Base-by-base conservation (phyloP, 1,140 invertebrate species). In the Lethrus apterus region DNA sequence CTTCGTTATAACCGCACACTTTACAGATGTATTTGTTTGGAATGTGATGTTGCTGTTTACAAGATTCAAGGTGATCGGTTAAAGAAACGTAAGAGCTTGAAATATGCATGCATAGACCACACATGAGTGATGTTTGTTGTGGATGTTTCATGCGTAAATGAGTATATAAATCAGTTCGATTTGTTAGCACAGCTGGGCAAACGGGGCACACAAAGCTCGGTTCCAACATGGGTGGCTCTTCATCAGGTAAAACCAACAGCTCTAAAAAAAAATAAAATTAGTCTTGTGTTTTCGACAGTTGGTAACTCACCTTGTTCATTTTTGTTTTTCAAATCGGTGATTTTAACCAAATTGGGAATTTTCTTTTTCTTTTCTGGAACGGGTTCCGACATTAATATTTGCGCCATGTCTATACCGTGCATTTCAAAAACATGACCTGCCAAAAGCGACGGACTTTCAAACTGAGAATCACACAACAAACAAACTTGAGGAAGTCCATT, bases 1-100 rank as follows among this genome's bases (percentile, higher is more conserved):
- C 75, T 34, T 78, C 74, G 43, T 76, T 74, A 43, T 75, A 69
- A 13, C 69, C 71, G 54, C 77, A 79, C n/a, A 79, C 70, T n/a
- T 73, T 70, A 41, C 75, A 66, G 19, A 56, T 48, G 36, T 66
- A 72, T 57, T 68, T 66, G 10, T 67, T 60, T 10, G 55, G 46
- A 9, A 70, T 55, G 32, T 69, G 68, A 3, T 69, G 66, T 10
- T 59, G 65, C 13, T 65, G 67, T 11, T 69, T 65, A 48, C 72
- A 74, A 53, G 66, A 68, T 45, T 73, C 68, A 0, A 77, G 65
- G 44, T 79, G 77, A 48, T 67, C 66, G 15, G 67, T 57, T 17
- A 79, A 60, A 47, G 73, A 69, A 2, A 59, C 58, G 50, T 70
- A 70, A 32, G 76, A 67, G 1, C 58, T 62, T 43, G 70, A 74